Base-by-base conservation (phyloP, 2,888 invertebrate species). In the Sinhomidia bicolor region DNA sequence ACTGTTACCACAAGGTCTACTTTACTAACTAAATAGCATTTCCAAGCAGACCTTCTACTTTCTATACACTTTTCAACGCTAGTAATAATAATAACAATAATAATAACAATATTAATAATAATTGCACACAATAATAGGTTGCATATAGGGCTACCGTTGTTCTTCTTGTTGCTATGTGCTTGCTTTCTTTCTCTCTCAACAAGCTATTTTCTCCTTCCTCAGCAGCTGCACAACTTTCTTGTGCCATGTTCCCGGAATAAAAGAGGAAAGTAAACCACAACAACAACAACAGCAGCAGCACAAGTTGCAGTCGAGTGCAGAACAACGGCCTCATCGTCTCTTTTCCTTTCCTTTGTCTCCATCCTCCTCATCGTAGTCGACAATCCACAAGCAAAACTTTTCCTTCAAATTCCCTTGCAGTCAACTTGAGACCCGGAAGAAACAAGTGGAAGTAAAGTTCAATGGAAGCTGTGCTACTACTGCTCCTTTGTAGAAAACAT, bases 91-190 rank as follows among this genome's bases (percentile, higher is more conserved):
- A 17, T 65, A 32, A 32, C 9, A 14, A 20, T 36, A 36, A 44
- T 71, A 71, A 71, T 36, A 68, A 47, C n/a, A 74, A 12, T 51
- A n/a, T n/a, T n/a, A n/a, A n/a, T n/a, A n/a, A n/a, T n/a, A n/a
- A n/a, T n/a, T n/a, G n/a, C n/a, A n/a, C n/a, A n/a, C n/a, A 74
- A 41, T 44, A 71, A 71, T 68, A 23, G 6, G 12, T 26, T 47
- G 0, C 47, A 74, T 74, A 74, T 44, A 65, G n/a, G 65, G 9
- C 5, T n/a, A 17, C 5, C 47, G 51, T 74, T 74, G 74, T 74
- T 74, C 26, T 51, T 74, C 26, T 44, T 74, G 74, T 74, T 74
- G 74, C 74, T 74, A 74, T 47, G 74, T 44, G 44, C 74, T 47
- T 47, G 26, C 26, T 26, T 1, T 14, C 14, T 26, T 12, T 20